A percentile compares a stretch with the other conserved stretches of the same genome.
Evolutionary conservation across 2,113 vertebrate genomes (phyloP).

Genomic region (Rousettus leschenaultii): DNA sequence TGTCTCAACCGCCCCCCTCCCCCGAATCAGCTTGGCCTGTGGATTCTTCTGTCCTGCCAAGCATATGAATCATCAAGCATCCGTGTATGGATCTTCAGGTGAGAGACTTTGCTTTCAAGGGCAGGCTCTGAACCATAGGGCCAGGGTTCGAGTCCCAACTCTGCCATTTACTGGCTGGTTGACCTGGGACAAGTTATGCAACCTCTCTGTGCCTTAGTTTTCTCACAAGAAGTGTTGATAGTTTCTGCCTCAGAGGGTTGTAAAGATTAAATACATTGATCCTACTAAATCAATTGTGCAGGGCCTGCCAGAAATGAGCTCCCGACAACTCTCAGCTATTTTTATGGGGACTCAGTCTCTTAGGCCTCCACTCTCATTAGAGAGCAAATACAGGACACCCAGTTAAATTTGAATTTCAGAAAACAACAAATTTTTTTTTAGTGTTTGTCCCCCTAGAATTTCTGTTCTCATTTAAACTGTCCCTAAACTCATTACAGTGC

Average conservation of each 20-base stretch:
- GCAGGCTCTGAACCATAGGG: background rate
- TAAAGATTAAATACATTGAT: background rate
- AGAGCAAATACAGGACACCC: background rate
- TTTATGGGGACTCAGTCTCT: background rate
- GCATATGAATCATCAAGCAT: background rate
- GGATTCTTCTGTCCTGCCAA: background rate
- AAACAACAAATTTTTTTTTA: rapidly evolving
- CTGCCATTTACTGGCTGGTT: background rate
- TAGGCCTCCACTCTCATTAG: background rate
- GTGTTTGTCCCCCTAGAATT: background rate
- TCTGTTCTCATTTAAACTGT: background rate
- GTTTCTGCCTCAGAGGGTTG: background rate
- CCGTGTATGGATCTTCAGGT: background rate
- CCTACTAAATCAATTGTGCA: too few relatives aligned
- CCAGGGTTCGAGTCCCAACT: background rate
- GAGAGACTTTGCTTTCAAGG: background rate
- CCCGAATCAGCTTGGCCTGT: background rate
- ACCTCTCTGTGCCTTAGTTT: background rate
- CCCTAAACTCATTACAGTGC: rapidly evolving
- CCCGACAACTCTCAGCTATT: background rate
- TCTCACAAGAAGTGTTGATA: background rate
- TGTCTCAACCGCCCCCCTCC: background rate
- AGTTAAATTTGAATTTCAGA: background rate
- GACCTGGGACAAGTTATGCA: background rate
- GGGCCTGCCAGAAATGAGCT: background rate